These are phyloP conservation scores for Aplysia californica DNA, from an alignment of 1,140 invertebrate species.

Conservation along the genomic window DNA sequence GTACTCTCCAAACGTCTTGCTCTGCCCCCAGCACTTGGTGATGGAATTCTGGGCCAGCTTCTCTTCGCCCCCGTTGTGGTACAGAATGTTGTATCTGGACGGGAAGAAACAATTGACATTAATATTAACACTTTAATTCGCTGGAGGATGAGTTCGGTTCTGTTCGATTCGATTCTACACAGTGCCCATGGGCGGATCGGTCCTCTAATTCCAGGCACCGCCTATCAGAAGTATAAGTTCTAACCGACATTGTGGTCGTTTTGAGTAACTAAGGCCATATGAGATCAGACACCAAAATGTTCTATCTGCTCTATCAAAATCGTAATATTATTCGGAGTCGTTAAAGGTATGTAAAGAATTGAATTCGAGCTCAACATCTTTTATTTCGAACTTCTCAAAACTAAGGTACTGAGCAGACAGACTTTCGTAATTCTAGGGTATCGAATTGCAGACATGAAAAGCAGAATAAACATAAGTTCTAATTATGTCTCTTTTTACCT, in stretches of 20 bases:
- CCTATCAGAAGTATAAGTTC: neutral
- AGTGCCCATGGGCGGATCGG: neutral
- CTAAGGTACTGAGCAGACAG: no score
- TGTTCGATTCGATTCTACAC: neutral
- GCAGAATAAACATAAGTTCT: no score
- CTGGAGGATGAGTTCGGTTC: neutral
- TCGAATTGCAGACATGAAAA: no score
- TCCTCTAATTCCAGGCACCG: neutral
- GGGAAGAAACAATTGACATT: neutral
- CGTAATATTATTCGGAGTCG: no score
- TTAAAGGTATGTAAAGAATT: neutral
- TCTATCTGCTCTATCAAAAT: no score
- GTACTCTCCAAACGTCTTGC: slow-evolving; percentile 57
- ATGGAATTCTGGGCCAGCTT: slow-evolving; percentile 59
- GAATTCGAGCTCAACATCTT: no score
- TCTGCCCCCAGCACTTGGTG: slow-evolving; percentile 57
- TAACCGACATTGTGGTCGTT: neutral
- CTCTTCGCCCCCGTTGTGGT: slow-evolving; percentile 57
- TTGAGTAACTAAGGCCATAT: no score
- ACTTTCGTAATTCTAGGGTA: no score
- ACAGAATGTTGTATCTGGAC: slow-evolving; percentile 57
- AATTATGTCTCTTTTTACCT: no score
- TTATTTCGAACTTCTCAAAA: no score
- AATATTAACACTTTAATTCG: neutral
- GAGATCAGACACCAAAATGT: no score